Conservation (phyloP, 2,113 vertebrate genomes). For the Telmatochromis brichardi region DNA sequence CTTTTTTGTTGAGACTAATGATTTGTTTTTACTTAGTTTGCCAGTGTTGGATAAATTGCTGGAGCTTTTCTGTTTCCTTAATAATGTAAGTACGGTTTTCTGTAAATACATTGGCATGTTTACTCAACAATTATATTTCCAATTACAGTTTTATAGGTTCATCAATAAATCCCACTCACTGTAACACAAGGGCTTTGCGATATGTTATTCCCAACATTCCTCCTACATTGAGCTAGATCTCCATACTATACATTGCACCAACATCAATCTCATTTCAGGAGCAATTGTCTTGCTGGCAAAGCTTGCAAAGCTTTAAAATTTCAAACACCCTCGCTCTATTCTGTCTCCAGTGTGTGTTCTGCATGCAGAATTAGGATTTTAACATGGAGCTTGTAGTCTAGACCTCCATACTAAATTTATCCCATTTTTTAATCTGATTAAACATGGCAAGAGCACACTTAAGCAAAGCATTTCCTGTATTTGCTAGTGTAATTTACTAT, state of each 20-base stretch:
- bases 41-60: neutral
- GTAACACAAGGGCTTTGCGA: neutral
- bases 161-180: neutral
- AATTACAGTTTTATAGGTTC: neutral
- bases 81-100: neutral
- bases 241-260: neutral
- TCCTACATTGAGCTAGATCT: neutral
- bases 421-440: neutral
- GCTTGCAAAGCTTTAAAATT: neutral
- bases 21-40: neutral
- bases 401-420: neutral
- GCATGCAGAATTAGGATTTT: neutral
- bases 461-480: neutral
- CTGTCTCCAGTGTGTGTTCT: neutral
- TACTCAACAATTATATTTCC: neutral
- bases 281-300: neutral
- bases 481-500: neutral
- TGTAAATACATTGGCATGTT: neutral
- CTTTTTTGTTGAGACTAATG: neutral
- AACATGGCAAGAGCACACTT: neutral
- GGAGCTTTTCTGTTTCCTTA: neutral
- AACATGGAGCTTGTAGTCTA: neutral
- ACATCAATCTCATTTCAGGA: conserved; percentile 2
- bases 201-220: neutral
- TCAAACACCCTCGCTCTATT: neutral